These are phyloP conservation scores for Dryocosmus kuriphilus DNA, from an alignment of 2,888 invertebrate species.

Conservation along the genomic window DNA sequence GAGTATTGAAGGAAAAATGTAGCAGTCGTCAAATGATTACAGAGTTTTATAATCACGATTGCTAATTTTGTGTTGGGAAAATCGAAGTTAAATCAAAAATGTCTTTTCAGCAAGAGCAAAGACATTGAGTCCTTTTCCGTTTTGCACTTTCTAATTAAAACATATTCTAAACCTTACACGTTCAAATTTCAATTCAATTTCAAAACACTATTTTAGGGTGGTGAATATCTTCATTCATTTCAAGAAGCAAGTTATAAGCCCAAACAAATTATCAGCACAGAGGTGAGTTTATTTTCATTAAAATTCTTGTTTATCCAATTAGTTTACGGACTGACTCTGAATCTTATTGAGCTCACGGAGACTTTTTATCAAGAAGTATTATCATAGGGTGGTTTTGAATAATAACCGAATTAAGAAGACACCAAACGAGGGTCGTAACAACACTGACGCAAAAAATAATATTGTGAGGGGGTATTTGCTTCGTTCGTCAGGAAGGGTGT, in stretches of 20 bases:
- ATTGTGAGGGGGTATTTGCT: conserved; percentile 20
- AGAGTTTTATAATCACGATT: neutral
- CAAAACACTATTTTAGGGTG: neutral
- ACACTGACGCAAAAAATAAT: conserved; percentile 22
- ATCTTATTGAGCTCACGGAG: neutral
- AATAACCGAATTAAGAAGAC: conserved; percentile 10
- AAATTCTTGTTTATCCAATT: neutral
- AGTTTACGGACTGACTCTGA: neutral
- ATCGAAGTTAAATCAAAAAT: conserved; percentile 8
- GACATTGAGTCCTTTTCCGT: neutral
- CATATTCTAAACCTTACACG: too few species aligned
- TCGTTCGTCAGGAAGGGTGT: neutral
- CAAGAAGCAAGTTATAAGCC: too few species aligned
- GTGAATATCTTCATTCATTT: neutral
- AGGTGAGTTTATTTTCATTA: too few species aligned
- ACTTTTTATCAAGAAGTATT: conserved; percentile 14
- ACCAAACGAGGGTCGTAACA: conserved; percentile 14
- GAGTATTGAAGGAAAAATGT: conserved; percentile 1
- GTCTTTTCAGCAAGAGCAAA: neutral
- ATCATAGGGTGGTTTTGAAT: neutral
- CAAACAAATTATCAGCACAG: too few species aligned
- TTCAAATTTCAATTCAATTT: too few species aligned
- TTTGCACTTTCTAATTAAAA: neutral
- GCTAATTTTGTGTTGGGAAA: conserved; percentile 5
- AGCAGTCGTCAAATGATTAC: neutral